Evolutionary conservation across 2,797 vertebrate species (phyloP), one percentile per base, ranked within the genome.

Genomic region (Chrosomus eos): DNA sequence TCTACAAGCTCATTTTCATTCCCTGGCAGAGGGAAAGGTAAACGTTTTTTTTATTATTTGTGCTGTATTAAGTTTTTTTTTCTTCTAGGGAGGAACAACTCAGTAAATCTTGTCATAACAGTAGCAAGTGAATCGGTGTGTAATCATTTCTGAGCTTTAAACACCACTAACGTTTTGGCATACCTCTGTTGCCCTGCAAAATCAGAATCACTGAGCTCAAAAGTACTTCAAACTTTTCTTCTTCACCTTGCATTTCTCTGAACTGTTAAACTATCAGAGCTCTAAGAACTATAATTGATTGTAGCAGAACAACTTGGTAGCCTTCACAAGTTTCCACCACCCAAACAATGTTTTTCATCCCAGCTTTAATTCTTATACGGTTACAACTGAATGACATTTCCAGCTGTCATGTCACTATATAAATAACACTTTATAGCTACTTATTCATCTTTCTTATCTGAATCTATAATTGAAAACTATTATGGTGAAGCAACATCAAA

Each of bases 71-170:
- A 70, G 45, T 18, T 66, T 64, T 72, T 64, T 43, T 5, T 55
- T n/a, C 66, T 74, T 64, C 23, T 73, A 40, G 43, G 67, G 81
- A 66, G 43, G 9, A 83, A 74, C 68, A 80, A 51, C 19, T 82
- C 7, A 38, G 26, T 58, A 68, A 83, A 75, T 80, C 82, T 60
- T 71, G 77, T 84, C 72, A 84, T 51, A 81, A 77, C 78, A 64
- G 73, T 23, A 51, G 36, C n/a, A 40, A 60, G 48, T 77, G 55
- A 81, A 68, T 67, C 60, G 45, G 53, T 66, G 19, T 72, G 75
- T 83, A 75, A 84, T 84, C 9, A 38, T 80, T 75, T 84, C 62
- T 51, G 48, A 66, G 48, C 10, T 18, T 75, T 72, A 40, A 78
- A 73, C 18, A 71, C 13, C 43, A 74, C 70, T 38, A 53, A 66